Evolutionary conservation across 1,140 invertebrate genomes (phyloP), one percentile per base, ranked within the genome.

Genomic region (Monochamus saltuarius): DNA sequence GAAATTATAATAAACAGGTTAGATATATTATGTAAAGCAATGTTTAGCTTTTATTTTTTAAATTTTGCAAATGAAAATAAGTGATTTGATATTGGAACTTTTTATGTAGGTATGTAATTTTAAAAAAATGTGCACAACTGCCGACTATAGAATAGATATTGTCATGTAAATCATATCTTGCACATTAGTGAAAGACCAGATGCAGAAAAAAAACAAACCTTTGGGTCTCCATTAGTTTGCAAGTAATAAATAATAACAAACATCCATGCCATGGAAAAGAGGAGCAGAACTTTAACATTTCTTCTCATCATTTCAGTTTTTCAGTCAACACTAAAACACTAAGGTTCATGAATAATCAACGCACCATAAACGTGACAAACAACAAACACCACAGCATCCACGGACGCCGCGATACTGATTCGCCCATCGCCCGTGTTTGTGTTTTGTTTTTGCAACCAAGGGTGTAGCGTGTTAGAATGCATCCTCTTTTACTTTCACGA

Each of bases 241-340:
- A 81, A 68, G 66, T 80, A 80, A 64, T 80, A 81, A 64, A 81
- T 71, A 56, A 81, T 77, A 59, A 78, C 78, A 70, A 80, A 81
- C 77, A 81, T 80, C 79, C 79, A 81, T 34, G 75, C 71, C 58
- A 78, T 71, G 13, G 77, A 78, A 53, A 80, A 79, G 22, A 80
- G 64, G 56, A 81, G 64, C 58, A 81, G 63, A 39, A 80, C 66
- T 70, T 81, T 81, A 34, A 79, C 73, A 69, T 81, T 81, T 51
- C 79, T 70, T 60, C 79, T 75, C 79, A 81, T 80, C 49, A 54
- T 57, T 19, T 35, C 40, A 37, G 35, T 14, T 60, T 45, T 60
- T 57, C 42, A 56, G 34, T 47, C 22, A 14, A n/a, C 16, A 37
- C 35, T 34, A 46, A 29, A 14, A 14, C 37, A 43, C 11, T n/a